These are phyloP conservation scores for Seriola quinqueradiata DNA, from an alignment of 2,113 vertebrate genomes.

Conservation along the genomic window DNA sequence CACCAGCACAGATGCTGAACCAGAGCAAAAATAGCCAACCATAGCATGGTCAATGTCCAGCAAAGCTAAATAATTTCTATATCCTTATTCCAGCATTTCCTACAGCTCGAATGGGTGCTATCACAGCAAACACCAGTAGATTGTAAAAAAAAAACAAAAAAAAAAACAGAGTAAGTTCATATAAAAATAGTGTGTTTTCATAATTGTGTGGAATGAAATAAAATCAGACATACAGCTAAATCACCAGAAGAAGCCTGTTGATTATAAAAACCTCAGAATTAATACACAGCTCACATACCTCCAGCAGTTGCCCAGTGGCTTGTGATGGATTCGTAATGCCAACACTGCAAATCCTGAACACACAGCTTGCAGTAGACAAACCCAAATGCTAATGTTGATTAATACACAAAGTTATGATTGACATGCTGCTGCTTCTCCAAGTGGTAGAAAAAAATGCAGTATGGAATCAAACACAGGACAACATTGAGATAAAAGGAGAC, in stretches of 20 bases:
- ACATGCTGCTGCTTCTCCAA: neutral
- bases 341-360: neutral
- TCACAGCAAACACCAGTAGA: neutral
- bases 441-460: neutral
- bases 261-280: neutral
- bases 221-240: neutral
- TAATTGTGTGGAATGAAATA: neutral
- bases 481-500: neutral
- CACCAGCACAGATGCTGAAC: conserved; percentile 56
- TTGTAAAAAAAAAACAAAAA: neutral
- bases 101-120: neutral
- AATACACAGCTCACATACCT: conserved; percentile 4
- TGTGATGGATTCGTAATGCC: conserved; percentile 25
- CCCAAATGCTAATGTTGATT: conserved; percentile 11
- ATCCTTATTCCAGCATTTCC: conserved; percentile 22
- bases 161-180: neutral
- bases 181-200: neutral
- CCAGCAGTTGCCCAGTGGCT: neutral
- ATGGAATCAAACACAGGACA: neutral
- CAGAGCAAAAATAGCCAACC: conserved; percentile 45
- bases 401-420: neutral
- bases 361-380: neutral
- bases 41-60: conserved; percentile 36
- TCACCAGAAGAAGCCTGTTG: neutral
- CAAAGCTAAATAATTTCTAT: conserved; percentile 55